phyloP scores from a whole-genome alignment of 1,140 invertebrate species.

The Pteromalus puparum region DNA sequence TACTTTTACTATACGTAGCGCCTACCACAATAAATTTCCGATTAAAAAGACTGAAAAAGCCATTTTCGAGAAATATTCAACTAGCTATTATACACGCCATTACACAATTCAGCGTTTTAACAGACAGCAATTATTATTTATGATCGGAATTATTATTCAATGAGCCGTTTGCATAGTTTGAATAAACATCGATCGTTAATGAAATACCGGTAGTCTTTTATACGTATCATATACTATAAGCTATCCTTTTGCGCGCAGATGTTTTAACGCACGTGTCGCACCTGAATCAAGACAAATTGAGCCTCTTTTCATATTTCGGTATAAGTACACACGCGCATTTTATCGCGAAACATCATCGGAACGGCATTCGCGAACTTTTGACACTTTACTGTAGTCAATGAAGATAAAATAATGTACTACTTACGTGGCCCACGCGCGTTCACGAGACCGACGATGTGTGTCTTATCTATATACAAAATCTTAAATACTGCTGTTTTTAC shows the following conservation, averaged over 20 bases:
- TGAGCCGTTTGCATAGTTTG: neutral
- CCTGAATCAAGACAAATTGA: constrained; percentile 42
- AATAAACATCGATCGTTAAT: constrained; percentile 12
- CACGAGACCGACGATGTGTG: neutral
- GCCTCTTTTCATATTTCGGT: neutral
- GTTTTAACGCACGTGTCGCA: constrained; percentile 35
- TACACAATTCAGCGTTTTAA: neutral
- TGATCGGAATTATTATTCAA: neutral
- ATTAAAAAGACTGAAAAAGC: no score
- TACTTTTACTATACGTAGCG: no score
- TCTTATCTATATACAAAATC: constrained; percentile 28
- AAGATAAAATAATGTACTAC: constrained; percentile 20
- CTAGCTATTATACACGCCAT: no score
- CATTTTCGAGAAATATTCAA: no score
- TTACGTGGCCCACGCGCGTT: constrained; percentile 32
- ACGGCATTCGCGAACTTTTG: constrained; percentile 28
- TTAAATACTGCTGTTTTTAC: constrained; percentile 43
- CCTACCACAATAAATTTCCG: no score
- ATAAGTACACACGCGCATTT: neutral
- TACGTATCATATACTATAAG: neutral
- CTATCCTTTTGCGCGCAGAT: neutral
- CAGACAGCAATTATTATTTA: neutral
- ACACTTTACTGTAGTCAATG: constrained; percentile 28
- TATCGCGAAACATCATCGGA: constrained; percentile 22
- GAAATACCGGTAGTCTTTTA: constrained; percentile 16